Evolutionary conservation across 30 jellyfish, hydroid and myxozoan genomes (phyloP).

Genomic region (Aurelia aurita complex sp. Pacific): DNA sequence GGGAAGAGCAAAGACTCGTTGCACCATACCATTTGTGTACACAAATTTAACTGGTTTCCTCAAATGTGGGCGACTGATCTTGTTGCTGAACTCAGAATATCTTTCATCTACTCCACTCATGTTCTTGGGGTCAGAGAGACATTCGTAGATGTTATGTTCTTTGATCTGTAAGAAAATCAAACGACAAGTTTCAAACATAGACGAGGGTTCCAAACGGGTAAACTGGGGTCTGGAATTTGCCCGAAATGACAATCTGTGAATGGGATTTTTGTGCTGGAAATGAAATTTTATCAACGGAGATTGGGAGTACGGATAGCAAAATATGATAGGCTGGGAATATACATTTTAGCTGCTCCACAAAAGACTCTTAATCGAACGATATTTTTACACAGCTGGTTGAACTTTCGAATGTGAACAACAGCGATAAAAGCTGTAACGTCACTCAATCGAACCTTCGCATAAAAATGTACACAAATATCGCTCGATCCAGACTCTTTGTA

Average conservation of each 20-base stretch:
- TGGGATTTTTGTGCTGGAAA: neutral
- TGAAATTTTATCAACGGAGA: no score
- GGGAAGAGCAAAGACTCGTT: conserved; percentile 38
- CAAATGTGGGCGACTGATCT: conserved; percentile 32
- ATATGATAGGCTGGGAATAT: no score
- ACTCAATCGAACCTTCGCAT: no score
- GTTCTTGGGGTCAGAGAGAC: conserved; percentile 74
- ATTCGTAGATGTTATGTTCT: conserved; percentile 44
- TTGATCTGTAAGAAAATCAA: conserved; percentile 20
- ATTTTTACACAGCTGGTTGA: no score
- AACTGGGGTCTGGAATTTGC: neutral
- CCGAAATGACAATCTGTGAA: neutral
- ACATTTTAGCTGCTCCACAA: no score
- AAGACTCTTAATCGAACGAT: no score
- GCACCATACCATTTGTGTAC: conserved; percentile 66
- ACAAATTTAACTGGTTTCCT: conserved; percentile 63
- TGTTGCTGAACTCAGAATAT: conserved; percentile 15
- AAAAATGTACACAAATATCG: no score
- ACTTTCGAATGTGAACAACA: no score
- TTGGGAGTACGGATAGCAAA: no score
- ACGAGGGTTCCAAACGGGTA: no score
- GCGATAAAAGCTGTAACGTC: no score
- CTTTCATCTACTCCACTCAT: conserved; percentile 37
- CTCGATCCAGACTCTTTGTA: no score
- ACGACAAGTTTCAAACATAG: neutral